Base-by-base conservation (phyloP, 2,113 vertebrate species). In the Brachypteracias leptosomus region DNA sequence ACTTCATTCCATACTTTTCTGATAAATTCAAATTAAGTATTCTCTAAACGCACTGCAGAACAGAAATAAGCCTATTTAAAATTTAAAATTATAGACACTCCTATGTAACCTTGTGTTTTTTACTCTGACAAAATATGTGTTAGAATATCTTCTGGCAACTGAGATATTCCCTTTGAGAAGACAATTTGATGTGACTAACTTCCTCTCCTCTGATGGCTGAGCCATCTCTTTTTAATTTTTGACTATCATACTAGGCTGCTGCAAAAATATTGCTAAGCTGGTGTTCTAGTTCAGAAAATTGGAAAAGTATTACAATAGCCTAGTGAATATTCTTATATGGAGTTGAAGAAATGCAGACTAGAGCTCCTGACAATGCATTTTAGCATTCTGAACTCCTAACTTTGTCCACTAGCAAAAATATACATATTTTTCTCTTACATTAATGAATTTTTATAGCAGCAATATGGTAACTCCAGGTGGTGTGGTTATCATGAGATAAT, bases 381-480 rank as follows among this genome's bases (percentile, higher is more conserved):
- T 95, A 95, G 73, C 77, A 96, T 96, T 97, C 93, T 85, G 66
- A 94, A 90, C 59, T 88, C 63, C 87, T 91, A 89, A 76, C n/a
- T 94, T 88, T 87, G 91, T 94, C 62, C 55, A 95, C 71, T n/a
- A 93, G 44, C 88, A 95, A 68, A 97, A 97, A 94, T n/a, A 52
- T 73, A 73, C 65, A 72, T 3, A 0, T 86, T 97, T 98, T 97
- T 97, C 88, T 96, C 85, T 78, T 71, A 90, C 68, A 92, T 96
- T 96, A 97, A 95, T 93, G 88, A 93, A 90, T 96, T 96, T 98
- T 97, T 96, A 91, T 84, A 95, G 79, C 73, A 93, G 78, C 94
- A 96, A 55, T 97, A 97, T 95, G 96, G 94, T 95, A 95, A 83
- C 72, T 92, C 93, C 97, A 97, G 96, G 97, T 98, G 97, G 95